A percentile compares a stretch with the other conserved stretches of the same genome.
Conservation (phyloP, 2,797 vertebrate genomes). For the Acipenser oxyrinchus region DNA sequence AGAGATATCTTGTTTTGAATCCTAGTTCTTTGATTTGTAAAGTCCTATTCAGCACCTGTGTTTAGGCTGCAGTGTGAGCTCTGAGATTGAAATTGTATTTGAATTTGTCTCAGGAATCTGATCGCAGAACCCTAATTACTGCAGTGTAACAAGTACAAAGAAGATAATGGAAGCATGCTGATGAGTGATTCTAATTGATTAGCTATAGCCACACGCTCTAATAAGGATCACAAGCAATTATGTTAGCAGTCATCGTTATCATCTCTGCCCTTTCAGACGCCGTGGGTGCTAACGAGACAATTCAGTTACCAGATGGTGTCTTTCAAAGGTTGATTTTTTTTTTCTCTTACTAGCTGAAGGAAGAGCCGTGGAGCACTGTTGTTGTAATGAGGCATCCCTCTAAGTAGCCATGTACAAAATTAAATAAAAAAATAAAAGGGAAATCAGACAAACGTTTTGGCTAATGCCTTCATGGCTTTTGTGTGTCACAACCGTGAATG, state of each 20-base stretch:
- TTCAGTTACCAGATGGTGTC: conserved; percentile 21
- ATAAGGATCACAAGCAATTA: conserved; percentile 29
- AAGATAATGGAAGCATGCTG: conserved; percentile 27
- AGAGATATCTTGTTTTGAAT: no score
- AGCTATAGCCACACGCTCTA: conserved; percentile 26
- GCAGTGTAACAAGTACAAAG: conserved; percentile 29
- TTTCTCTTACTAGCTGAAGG: no score
- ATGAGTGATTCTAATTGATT: conserved; percentile 35
- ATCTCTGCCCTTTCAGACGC: conserved; percentile 13
- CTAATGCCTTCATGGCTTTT: no score
- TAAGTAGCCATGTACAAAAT: no score
- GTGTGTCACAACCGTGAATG: no score
- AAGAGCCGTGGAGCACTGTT: no score
- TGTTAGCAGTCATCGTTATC: conserved; percentile 2
- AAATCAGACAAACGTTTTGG: no score
- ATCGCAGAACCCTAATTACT: conserved; percentile 13
- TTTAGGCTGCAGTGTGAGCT: neutral
- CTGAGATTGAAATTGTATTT: conserved; percentile 18
- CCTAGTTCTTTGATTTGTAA: conserved; percentile 4
- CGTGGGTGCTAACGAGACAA: conserved; percentile 16
- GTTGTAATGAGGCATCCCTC: no score
- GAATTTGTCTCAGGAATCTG: conserved; percentile 26
- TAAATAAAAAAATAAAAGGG: no score
- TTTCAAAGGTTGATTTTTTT: conserved; percentile 5
- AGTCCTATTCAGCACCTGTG: neutral